phyloP scores from a whole-genome alignment of 2,113 vertebrate genomes.

The Pollachius pollachius region DNA sequence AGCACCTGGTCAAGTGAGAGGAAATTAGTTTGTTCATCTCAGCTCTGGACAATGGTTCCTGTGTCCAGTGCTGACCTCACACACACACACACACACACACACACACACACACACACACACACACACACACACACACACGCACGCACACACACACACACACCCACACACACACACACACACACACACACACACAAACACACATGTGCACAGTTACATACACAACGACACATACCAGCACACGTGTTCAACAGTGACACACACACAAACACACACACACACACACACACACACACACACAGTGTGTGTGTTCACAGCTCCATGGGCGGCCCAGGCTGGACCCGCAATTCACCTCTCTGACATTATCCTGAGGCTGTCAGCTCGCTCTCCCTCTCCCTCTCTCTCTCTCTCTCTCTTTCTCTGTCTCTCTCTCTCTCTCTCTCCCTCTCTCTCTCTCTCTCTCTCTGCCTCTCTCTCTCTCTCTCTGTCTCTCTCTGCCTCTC shows the following conservation, averaged over 20 bases:
- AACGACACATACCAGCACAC: neutral
- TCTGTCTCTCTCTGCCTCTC: too few relatives aligned
- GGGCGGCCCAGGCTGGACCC: slow-evolving; percentile 34
- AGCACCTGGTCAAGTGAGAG: slow-evolving; percentile 47
- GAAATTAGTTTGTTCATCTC: slow-evolving; percentile 38
- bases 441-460: neutral
- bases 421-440: neutral
- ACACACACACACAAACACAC: too few relatives aligned
- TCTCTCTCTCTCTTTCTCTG: neutral
- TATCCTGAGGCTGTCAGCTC: slow-evolving; percentile 62
- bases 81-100: neutral
- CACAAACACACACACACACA: neutral
- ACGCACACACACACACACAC: too few relatives aligned
- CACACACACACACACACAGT: slow-evolving; percentile 30
- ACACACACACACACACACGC: too few relatives aligned
- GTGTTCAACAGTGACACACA: neutral
- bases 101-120: neutral
- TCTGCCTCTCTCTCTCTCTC: neutral
- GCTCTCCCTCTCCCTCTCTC: neutral
- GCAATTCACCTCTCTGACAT: slow-evolving; percentile 49
- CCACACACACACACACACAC: too few relatives aligned
- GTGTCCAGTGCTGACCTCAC: slow-evolving; percentile 55
- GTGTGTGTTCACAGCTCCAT: slow-evolving; percentile 10
- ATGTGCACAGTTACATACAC: neutral
- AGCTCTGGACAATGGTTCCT: slow-evolving; percentile 50